Percentiles rank a stretch among this genome's conserved stretches.
phyloP scores from a whole-genome alignment of 2,888 invertebrate species.

The Scaptomyza parva region DNA sequence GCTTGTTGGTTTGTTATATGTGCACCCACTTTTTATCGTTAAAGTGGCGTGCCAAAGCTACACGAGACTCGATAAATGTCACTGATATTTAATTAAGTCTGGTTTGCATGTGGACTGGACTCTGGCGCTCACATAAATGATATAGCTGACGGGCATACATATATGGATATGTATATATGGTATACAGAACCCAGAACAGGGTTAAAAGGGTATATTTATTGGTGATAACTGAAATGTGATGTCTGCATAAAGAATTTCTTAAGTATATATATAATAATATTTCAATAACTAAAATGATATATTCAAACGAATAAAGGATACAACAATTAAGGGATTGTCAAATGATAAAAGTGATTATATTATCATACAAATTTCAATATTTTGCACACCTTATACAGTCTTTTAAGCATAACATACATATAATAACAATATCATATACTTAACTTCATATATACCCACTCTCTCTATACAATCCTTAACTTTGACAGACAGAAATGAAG shows the following conservation, averaged over 20 bases:
- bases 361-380: background rate
- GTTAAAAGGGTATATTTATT: constrained; percentile 1
- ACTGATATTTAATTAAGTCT: constrained; percentile 79
- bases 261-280: too few relatives aligned
- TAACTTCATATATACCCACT: background rate
- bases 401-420: background rate
- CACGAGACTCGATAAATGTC: constrained; percentile 79
- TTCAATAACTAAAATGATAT: too few relatives aligned
- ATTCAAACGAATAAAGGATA: too few relatives aligned
- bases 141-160: constrained; percentile 27
- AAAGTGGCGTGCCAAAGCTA: constrained; percentile 74
- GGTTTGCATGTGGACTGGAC: constrained; percentile 42
- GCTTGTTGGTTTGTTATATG: constrained; percentile 34
- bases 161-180: too few relatives aligned
- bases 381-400: background rate
- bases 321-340: too few relatives aligned
- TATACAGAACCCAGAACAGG: constrained; percentile 8
- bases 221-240: too few relatives aligned
- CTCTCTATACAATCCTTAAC: background rate
- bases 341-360: too few relatives aligned
- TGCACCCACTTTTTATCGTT: constrained; percentile 67
- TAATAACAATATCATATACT: background rate
- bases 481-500: constrained; percentile 17
- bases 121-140: constrained; percentile 36
- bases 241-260: too few relatives aligned